Evolutionary conservation across 2,888 invertebrate genomes (phyloP).

Genomic region (Boloria selene): DNA sequence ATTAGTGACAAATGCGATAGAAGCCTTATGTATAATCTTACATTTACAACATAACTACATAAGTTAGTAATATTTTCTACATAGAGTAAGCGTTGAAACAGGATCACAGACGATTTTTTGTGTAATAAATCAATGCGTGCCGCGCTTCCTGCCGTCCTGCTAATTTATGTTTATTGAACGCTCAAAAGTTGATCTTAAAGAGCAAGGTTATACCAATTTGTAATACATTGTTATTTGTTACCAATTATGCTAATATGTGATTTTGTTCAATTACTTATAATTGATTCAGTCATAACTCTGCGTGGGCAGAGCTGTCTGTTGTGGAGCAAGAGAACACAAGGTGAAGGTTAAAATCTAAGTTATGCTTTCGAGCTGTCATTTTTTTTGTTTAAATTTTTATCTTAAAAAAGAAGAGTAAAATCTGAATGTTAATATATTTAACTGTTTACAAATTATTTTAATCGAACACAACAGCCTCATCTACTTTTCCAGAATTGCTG

Average conservation of each 20-base stretch:
- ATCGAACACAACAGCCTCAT: no score
- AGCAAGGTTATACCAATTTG: conserved; percentile 1
- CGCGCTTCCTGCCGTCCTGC: background rate
- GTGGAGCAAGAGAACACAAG: background rate
- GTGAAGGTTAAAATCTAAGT: conserved; percentile 8
- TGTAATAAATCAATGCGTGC: background rate
- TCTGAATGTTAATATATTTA: no score
- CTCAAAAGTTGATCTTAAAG: background rate
- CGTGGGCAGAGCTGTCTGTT: background rate
- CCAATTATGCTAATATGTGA: background rate
- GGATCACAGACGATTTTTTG: background rate
- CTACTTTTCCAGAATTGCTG: no score
- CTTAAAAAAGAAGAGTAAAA: no score
- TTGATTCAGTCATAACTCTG: background rate
- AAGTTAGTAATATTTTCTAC: no score
- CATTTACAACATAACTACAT: no score
- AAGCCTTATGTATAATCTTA: conserved; percentile 2
- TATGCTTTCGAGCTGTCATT: no score
- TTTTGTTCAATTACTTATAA: conserved; percentile 15
- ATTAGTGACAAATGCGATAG: conserved; percentile 9
- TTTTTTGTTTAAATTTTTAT: background rate
- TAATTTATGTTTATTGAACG: background rate
- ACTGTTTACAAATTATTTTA: no score
- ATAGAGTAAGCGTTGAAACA: no score
- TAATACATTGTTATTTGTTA: background rate